Conservation (phyloP, 1,140 invertebrate species). For the Dendroctonus ponderosae region DNA sequence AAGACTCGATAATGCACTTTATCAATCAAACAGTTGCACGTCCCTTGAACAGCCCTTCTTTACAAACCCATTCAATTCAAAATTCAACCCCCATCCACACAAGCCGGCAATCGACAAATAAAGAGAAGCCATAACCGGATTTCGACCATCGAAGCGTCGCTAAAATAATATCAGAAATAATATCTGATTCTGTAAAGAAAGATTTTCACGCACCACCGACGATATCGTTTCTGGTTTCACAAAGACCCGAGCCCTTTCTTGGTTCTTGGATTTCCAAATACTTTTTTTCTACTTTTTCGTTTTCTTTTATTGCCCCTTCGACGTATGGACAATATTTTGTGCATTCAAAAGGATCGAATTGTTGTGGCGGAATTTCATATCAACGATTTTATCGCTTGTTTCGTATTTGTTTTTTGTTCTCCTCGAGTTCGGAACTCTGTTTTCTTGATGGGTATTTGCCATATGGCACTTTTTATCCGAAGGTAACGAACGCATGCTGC, state of each 20-base stretch:
- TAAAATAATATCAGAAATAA: conserved; percentile 11
- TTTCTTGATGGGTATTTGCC: neutral
- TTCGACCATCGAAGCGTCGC: neutral
- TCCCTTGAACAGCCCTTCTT: no score
- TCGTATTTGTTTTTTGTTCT: neutral
- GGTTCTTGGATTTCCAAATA: neutral
- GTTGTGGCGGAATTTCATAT: conserved; percentile 16
- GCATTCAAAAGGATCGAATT: conserved; percentile 9
- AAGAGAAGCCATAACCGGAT: neutral
- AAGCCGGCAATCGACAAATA: neutral
- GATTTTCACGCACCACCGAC: conserved; percentile 5
- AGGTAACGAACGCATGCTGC: no score
- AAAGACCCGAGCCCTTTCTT: conserved; percentile 3
- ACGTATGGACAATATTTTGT: conserved; percentile 3
- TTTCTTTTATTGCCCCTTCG: conserved; percentile 2
- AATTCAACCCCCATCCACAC: no score
- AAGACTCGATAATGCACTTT: no score
- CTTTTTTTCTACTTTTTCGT: neutral
- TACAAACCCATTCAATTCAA: no score
- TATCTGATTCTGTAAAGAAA: conserved; percentile 6
- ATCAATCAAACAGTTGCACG: no score
- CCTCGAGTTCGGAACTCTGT: neutral
- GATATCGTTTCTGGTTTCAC: conserved; percentile 10
- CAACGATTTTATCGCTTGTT: conserved; percentile 8
- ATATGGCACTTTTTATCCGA: neutral